Base-by-base conservation (phyloP, 2,113 vertebrate genomes). In the Coturnix japonica region DNA sequence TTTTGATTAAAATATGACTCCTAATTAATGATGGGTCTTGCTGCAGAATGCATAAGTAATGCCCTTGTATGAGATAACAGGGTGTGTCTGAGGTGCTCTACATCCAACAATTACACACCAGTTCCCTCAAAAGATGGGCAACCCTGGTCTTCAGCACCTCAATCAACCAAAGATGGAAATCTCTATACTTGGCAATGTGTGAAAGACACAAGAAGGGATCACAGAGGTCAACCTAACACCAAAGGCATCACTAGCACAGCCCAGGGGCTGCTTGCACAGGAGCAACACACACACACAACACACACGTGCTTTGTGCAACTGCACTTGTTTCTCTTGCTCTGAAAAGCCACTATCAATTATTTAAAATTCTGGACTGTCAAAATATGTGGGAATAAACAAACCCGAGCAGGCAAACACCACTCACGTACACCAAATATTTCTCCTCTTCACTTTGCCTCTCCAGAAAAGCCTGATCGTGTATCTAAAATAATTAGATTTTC, bases 401-500 rank as follows among this genome's bases (percentile, higher is more conserved):
- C 26, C 85, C 11, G 84, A 92, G 90, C 85, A 0, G 93, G 91
- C 93, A 96, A 96, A 95, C 94, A 96, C 11, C 77, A n/a, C 93
- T 92, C 86, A 59, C 13, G 14, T 5, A 81, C 19, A 85, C 92
- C 96, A 97, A 95, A 95, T 83, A 87, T 91, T 96, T 91, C 93
- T 91, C 91, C 92, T 86, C 79, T 78, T 80, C 89, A 84, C 80
- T 72, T 3, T 11, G 80, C 67, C 92, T 96, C 97, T 97, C 96
- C 84, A 96, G 95, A 73, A 97, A 95, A 96, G 83, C 96, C 95
- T 16, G 86, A 86, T 83, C 61, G 6, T 82, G 94, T 81, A 94
- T 90, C 94, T 97, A 95, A 95, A 97, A 97, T 97, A 97, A 98
- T 97, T 96, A 97, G 95, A 93, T 97, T 98, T 97, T 97, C 91